Conservation (phyloP, 2,888 invertebrate species). For the Spodoptera picta region DNA sequence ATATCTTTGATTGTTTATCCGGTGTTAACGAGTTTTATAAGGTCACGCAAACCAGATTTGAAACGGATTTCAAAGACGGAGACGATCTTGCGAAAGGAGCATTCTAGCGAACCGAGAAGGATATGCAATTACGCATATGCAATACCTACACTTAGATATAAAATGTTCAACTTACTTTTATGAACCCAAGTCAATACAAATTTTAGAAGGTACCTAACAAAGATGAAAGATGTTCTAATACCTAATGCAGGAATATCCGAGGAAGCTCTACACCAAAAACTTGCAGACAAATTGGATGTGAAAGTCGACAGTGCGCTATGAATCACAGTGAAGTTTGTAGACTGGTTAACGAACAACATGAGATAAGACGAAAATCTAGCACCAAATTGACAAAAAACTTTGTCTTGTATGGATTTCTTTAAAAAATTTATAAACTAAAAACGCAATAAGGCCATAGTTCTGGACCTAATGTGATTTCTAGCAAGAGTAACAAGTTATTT, state of each 20-base stretch:
- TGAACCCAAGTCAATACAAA: too few relatives aligned
- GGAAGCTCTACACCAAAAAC: background rate
- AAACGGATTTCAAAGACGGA: constrained; percentile 12
- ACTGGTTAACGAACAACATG: constrained; percentile 21
- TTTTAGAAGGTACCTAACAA: background rate
- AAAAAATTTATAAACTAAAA: too few relatives aligned
- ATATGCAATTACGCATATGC: constrained; percentile 14
- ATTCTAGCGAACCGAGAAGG: constrained; percentile 1
- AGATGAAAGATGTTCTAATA: background rate
- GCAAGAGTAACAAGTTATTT: too few relatives aligned
- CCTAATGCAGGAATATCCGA: background rate
- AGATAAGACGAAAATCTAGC: constrained; percentile 18
- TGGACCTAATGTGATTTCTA: too few relatives aligned
- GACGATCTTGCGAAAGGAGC: constrained; percentile 15
- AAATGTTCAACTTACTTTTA: background rate
- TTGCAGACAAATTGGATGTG: background rate
- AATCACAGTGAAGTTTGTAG: constrained; percentile 1
- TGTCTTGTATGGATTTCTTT: too few relatives aligned
- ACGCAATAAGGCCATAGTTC: too few relatives aligned
- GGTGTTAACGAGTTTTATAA: constrained; percentile 11
- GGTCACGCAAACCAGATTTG: constrained; percentile 29
- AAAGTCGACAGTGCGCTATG: background rate
- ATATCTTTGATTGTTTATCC: constrained; percentile 4
- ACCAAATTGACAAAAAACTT: too few relatives aligned
- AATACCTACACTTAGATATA: background rate